phyloP scores from a whole-genome alignment of 2,888 invertebrate genomes.

The Metallyticus violacea region DNA sequence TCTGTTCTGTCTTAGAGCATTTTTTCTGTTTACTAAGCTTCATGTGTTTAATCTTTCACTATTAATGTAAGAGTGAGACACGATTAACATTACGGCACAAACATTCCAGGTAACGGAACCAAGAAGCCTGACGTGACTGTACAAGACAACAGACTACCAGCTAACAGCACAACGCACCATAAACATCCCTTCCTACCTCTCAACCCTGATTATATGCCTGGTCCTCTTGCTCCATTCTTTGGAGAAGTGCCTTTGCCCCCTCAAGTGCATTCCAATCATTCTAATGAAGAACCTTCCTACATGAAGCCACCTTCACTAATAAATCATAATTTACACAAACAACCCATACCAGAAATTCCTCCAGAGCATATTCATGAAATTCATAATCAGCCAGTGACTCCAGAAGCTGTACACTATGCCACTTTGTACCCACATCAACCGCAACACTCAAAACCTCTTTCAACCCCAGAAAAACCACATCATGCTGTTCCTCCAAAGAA shows the following conservation, averaged over 20 bases:
- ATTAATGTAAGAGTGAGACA: neutral
- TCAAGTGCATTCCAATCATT: neutral
- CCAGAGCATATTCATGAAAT: no score
- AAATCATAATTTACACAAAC: no score
- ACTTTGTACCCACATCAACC: neutral
- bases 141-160: neutral
- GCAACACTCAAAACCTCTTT: neutral
- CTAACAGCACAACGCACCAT: neutral
- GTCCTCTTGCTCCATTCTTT: neutral
- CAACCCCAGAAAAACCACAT: neutral
- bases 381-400: neutral
- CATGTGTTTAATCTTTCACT: neutral
- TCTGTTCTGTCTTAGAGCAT: neutral
- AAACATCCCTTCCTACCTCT: slow-evolving; percentile 24
- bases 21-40: neutral
- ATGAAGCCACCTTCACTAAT: neutral
- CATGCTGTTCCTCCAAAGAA: neutral
- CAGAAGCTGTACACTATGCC: neutral
- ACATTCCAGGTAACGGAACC: neutral
- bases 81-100: neutral
- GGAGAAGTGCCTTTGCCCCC: neutral
- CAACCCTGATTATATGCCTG: slow-evolving; percentile 23
- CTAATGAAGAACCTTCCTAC: neutral
- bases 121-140: neutral
- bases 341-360: neutral